Conservation (phyloP, 1,140 invertebrate genomes). For the Drosophila pectinifera region DNA sequence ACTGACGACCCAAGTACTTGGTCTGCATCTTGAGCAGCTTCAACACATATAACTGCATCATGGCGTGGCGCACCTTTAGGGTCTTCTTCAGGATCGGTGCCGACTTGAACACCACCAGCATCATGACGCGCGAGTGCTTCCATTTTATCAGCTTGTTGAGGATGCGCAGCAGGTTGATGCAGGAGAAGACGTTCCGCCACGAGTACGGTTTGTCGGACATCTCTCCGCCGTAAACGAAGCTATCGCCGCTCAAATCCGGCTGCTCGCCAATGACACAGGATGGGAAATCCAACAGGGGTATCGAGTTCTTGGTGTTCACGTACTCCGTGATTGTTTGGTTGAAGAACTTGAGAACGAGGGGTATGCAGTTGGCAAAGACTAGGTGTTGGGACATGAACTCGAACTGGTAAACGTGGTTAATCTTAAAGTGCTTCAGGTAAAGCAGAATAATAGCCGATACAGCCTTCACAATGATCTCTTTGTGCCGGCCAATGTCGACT, state of each 20-base stretch:
- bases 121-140: constrained; percentile 99
- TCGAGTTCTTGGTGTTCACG: constrained; percentile 97
- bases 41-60: constrained; percentile 99
- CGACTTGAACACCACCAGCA: constrained; percentile 99
- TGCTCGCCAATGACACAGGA: constrained; percentile 98
- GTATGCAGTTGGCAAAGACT: constrained; percentile 99
- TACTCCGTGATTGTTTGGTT: constrained; percentile 99
- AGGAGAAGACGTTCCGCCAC: constrained; percentile 99
- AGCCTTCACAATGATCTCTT: constrained; percentile 99
- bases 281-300: constrained; percentile 97
- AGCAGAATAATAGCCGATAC: constrained; percentile 97
- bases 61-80: constrained; percentile 97
- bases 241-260: constrained; percentile 96
- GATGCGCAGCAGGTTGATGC: constrained; percentile 98
- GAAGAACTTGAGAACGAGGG: constrained; percentile 99
- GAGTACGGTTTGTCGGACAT: constrained; percentile 94
- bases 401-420: constrained; percentile 99
- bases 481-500: constrained; percentile 99
- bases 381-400: constrained; percentile 99
- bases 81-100: constrained; percentile 99
- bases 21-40: constrained; percentile 99
- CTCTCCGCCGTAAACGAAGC: constrained; percentile 87
- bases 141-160: constrained; percentile 99
- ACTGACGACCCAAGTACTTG: constrained; percentile 99
- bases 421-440: constrained; percentile 98